A percentile compares a stretch with the other conserved stretches of the same genome.
Evolutionary conservation across 2,797 vertebrate genomes (phyloP).

Genomic region (Coreius guichenoti): DNA sequence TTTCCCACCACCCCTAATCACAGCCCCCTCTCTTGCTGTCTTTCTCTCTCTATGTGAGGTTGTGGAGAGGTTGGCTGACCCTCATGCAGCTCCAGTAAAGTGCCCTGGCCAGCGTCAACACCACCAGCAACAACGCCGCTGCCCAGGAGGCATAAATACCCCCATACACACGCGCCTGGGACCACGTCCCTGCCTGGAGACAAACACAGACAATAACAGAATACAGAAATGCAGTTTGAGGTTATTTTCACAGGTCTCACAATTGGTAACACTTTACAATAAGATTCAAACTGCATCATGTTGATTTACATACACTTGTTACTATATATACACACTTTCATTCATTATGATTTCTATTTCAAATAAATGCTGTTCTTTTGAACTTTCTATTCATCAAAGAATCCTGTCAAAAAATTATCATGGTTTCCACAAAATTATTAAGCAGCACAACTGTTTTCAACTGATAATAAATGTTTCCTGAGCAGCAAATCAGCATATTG

Average conservation of each 20-base stretch:
- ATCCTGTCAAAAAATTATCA: no score
- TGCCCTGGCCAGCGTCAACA: conserved; percentile 86
- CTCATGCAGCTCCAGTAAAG: conserved; percentile 94
- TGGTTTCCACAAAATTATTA: not conserved
- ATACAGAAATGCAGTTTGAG: not conserved
- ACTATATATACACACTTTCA: not conserved
- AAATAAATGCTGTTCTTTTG: not conserved
- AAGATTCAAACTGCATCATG: not conserved
- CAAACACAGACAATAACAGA: conserved; percentile 28
- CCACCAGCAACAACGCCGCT: conserved; percentile 82
- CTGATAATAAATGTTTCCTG: not conserved
- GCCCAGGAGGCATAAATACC: conserved; percentile 93
- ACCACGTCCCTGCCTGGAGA: conserved; percentile 87
- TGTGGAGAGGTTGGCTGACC: conserved; percentile 93
- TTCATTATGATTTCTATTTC: not conserved
- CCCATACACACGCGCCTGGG: conserved; percentile 81
- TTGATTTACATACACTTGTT: not conserved
- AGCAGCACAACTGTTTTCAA: not conserved
- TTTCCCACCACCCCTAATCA: not conserved
- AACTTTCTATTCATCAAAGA: not conserved
- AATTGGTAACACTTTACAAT: not conserved
- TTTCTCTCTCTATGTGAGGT: conserved; percentile 79
- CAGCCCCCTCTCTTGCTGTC: not conserved
- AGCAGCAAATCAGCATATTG: no score
- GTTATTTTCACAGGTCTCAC: not conserved